These are phyloP conservation scores for Eristalis pertinax DNA, from an alignment of 2,888 invertebrate genomes.

Conservation along the genomic window DNA sequence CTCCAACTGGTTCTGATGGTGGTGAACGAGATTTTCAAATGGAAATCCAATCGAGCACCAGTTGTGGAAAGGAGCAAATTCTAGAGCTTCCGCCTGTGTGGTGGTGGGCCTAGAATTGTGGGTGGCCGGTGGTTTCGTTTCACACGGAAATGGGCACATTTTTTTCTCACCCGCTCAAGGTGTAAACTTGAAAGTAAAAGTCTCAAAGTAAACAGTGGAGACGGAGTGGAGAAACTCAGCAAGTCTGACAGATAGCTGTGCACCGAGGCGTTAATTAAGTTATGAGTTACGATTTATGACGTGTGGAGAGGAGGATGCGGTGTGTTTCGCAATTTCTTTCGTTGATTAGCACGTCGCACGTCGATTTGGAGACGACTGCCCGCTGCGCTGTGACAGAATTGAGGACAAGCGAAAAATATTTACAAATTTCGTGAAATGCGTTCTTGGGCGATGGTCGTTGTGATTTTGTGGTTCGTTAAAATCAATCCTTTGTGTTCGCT, in stretches of 20 bases:
- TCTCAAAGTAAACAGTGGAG: background rate
- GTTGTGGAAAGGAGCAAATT: background rate
- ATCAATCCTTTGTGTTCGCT: too few relatives aligned
- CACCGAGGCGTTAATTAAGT: background rate
- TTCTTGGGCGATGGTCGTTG: background rate
- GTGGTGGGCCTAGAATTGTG: background rate
- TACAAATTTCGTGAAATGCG: background rate
- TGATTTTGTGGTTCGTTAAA: too few relatives aligned
- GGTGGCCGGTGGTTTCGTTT: background rate
- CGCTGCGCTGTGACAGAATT: background rate
- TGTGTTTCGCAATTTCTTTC: background rate
- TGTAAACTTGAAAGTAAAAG: background rate
- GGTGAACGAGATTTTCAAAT: background rate
- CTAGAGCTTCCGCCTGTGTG: background rate
- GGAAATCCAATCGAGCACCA: background rate
- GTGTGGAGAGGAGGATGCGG: background rate
- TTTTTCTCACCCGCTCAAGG: background rate
- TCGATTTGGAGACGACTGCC: background rate
- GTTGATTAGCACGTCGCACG: background rate
- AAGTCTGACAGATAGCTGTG: background rate
- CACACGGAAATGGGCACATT: background rate
- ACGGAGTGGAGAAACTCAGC: background rate
- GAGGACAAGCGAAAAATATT: background rate
- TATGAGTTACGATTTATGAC: background rate
- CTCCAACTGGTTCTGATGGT: background rate